A percentile compares a stretch with the other conserved stretches of the same genome.
Conservation (phyloP, 2,888 invertebrate species). For the Diarsia brunnea region DNA sequence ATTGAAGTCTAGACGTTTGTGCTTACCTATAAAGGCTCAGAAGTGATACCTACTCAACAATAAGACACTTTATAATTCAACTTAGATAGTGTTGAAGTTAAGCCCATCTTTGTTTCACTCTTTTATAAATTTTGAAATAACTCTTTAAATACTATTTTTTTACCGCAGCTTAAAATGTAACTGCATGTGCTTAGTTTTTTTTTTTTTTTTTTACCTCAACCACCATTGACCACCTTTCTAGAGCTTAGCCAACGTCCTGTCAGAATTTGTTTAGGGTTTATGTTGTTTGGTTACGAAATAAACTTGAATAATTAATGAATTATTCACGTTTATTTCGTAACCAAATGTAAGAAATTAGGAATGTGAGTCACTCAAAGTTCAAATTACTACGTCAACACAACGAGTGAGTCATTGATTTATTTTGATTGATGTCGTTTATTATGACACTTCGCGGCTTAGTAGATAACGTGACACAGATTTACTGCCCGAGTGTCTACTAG, state of each 20-base stretch:
- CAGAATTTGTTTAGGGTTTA: neutral
- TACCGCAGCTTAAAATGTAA: neutral
- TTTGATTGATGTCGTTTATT: slow-evolving; percentile 15
- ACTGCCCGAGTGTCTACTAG: neutral
- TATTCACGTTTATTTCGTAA: slow-evolving; percentile 19
- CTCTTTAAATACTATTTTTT: neutral
- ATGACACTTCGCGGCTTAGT: neutral
- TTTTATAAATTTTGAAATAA: neutral
- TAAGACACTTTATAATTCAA: neutral
- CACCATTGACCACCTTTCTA: neutral
- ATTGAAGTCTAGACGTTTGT: neutral
- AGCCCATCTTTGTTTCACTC: too few relatives aligned
- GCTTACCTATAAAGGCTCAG: neutral
- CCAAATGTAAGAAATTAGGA: neutral
- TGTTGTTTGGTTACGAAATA: too few relatives aligned
- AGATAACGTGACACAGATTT: slow-evolving; percentile 16
- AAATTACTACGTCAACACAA: slow-evolving; percentile 22
- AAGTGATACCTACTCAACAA: neutral
- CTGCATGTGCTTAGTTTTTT: neutral
- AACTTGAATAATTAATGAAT: too few relatives aligned
- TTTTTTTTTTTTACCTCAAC: neutral
- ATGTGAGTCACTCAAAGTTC: slow-evolving; percentile 18
- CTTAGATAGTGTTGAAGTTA: neutral
- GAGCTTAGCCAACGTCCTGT: neutral
- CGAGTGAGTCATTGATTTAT: slow-evolving; percentile 14